Evolutionary conservation across 2,113 vertebrate genomes (phyloP).

Genomic region (Myodes glareolus): DNA sequence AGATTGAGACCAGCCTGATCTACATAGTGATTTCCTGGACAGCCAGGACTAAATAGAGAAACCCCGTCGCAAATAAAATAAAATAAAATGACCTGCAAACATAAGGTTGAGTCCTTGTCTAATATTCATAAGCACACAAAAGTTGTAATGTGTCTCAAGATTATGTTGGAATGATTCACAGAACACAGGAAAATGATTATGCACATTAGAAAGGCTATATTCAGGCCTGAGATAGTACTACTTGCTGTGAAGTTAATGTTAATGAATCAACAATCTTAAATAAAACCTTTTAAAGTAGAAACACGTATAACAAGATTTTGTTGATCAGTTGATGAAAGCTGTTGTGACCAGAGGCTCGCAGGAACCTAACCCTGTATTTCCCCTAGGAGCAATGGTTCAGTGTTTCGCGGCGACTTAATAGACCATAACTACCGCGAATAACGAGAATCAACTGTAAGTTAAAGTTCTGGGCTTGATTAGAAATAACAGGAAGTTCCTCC

Average conservation of each 20-base stretch:
- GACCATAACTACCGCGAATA: constrained; percentile 65
- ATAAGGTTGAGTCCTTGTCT: not conserved
- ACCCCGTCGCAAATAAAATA: not conserved
- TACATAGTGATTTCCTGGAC: not conserved
- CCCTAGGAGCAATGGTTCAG: constrained; percentile 70
- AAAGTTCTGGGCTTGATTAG: constrained; percentile 58
- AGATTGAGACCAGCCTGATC: not conserved
- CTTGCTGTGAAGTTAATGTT: constrained; percentile 26
- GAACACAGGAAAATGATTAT: constrained; percentile 11
- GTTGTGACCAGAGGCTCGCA: constrained; percentile 51
- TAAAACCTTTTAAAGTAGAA: constrained; percentile 54
- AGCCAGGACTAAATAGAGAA: not conserved
- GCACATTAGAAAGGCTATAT: constrained; percentile 27
- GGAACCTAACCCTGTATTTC: constrained; percentile 70
- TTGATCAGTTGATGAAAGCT: constrained; percentile 50
- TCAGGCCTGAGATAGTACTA: not conserved
- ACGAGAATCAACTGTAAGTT: constrained; percentile 66
- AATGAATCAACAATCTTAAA: not conserved
- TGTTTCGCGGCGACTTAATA: constrained; percentile 64
- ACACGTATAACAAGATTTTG: constrained; percentile 14
- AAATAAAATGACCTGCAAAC: not conserved
- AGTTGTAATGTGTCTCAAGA: not conserved
- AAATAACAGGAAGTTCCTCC: constrained; percentile 61
- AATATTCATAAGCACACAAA: not conserved
- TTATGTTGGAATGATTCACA: not conserved